Evolutionary conservation across 2,113 vertebrate species (phyloP), one percentile per base, ranked within the genome.

Genomic region (Brienomyrus brachyistius): DNA sequence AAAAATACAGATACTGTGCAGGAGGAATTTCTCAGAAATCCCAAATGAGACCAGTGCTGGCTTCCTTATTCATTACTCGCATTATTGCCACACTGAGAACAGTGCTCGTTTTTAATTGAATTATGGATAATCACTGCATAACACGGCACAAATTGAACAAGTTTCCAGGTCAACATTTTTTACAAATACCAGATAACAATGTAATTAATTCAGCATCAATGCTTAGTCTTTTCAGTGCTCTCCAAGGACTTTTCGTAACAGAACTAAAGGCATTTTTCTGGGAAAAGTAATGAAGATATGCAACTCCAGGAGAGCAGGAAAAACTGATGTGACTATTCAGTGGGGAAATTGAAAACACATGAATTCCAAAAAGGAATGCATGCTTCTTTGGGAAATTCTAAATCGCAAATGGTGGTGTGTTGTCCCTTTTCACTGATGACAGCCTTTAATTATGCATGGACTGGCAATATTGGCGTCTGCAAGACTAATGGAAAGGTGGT

Each of bases 91-190:
- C 85, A 52, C 19, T 8, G 84, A 86, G 84, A 54, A 51, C 50
- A 52, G 23, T 52, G 50, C 85, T 52, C n/a, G 0, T 19, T 50
- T 35, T 52, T 54, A 86, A 86, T 86, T 54, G 85, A 86, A 86
- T 86, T 86, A 86, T 86, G 85, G 50, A 86, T 86, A 86, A 86
- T 86, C 50, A 48, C 40, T 15, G 85, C 50, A 35, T 50, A 86
- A 52, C 47, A 86, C 15, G n/a, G 27, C 23, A 47, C 85, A 86
- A 86, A 86, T 86, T 52, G 85, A 86, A 35, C 85, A 52, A 11
- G 48, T 86, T 86, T 52, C 50, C 50, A 86, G 85, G 85, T 86
- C 85, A 86, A 31, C 50, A 31, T 52, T 86, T 84, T 86, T 50
- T 35, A 35, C 85, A 50, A 86, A 52, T 86, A 52, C n/a, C 43